Evolutionary conservation across 2,888 invertebrate species (phyloP).

Genomic region (Spisula solida): DNA sequence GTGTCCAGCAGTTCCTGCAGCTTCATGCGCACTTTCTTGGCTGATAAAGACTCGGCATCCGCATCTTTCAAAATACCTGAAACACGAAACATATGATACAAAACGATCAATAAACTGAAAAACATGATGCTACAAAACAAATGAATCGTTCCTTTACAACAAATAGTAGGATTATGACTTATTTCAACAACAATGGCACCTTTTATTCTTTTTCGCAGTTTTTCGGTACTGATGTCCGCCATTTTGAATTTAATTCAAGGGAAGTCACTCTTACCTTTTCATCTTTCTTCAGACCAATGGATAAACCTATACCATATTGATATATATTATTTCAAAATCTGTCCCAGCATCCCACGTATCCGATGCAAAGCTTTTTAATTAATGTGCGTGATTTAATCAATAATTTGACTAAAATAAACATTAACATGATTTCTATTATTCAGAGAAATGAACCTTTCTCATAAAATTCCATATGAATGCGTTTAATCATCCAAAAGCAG

Average conservation of each 20-base stretch:
- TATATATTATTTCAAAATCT: too few species aligned
- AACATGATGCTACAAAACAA: background rate
- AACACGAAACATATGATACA: constrained; percentile 1
- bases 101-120: background rate
- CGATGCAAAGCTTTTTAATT: too few species aligned
- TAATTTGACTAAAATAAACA: too few species aligned
- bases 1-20: constrained; percentile 94
- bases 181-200: constrained; percentile 44
- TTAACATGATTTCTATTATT: too few species aligned
- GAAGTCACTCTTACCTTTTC: background rate
- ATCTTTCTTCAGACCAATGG: background rate
- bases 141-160: background rate
- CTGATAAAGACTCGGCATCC: constrained; percentile 94
- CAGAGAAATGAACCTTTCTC: too few species aligned
- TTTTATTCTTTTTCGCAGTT: constrained; percentile 65
- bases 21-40: constrained; percentile 95
- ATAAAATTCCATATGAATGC: too few species aligned
- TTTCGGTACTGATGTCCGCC: constrained; percentile 60
- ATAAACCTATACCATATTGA: too few species aligned
- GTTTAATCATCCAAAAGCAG: too few species aligned
- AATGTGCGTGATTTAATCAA: too few species aligned
- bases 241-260: constrained; percentile 45
- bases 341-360: too few species aligned
- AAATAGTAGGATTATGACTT: background rate
- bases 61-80: constrained; percentile 95